A percentile compares a stretch with the other conserved stretches of the same genome.
These are phyloP conservation scores for Drosophila punjabiensis DNA, from an alignment of 1,140 invertebrate species.

Conservation along the genomic window DNA sequence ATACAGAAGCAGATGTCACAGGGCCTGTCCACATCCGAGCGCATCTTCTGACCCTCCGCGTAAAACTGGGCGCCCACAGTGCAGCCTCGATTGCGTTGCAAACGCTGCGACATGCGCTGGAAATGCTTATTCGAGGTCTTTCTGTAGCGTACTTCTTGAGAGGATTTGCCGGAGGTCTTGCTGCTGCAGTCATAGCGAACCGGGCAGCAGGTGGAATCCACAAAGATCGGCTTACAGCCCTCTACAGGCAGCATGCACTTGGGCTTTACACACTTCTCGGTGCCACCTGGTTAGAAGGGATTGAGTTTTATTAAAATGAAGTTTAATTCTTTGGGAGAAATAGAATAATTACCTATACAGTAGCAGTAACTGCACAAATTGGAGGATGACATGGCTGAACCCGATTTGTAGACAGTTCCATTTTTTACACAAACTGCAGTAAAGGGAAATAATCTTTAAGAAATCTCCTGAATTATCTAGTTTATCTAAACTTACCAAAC, in stretches of 20 bases:
- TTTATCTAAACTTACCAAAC: constrained; percentile 51
- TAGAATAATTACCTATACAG: constrained; percentile 88
- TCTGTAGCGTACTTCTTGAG: constrained; percentile 71
- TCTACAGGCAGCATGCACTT: constrained; percentile 92
- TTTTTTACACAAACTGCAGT: constrained; percentile 79
- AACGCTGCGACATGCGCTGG: constrained; percentile 74
- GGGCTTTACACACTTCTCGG: constrained; percentile 92
- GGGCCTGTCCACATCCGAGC: constrained; percentile 87
- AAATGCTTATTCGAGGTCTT: constrained; percentile 82
- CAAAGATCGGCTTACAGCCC: constrained; percentile 90
- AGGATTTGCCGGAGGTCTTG: constrained; percentile 84
- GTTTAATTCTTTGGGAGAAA: neutral
- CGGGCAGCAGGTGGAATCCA: constrained; percentile 92
- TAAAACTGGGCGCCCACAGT: constrained; percentile 88
- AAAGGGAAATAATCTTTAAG: neutral
- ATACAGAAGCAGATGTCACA: constrained; percentile 95
- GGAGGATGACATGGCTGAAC: constrained; percentile 93
- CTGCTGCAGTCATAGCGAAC: constrained; percentile 92
- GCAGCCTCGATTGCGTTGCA: constrained; percentile 87
- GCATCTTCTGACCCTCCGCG: constrained; percentile 91
- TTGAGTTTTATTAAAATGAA: neutral
- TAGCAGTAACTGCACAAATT: constrained; percentile 94
- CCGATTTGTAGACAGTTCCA: constrained; percentile 86
- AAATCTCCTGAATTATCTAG: neutral
- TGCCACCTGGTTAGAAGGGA: constrained; percentile 85